phyloP scores from a whole-genome alignment of 2,888 invertebrate genomes.

The Heliconius erato region DNA sequence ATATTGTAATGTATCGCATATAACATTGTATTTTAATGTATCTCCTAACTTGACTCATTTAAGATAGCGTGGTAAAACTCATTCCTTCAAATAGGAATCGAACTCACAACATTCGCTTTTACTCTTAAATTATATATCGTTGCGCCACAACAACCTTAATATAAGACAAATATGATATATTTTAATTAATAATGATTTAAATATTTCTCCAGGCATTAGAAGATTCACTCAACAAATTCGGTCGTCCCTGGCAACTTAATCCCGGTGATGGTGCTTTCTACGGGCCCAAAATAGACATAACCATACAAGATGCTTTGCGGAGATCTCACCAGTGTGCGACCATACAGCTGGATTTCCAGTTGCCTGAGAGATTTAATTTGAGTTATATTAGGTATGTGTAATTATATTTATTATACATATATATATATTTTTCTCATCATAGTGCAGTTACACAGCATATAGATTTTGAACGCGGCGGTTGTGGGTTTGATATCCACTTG shows the following conservation, averaged over 20 bases:
- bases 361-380: slow-evolving; percentile 96
- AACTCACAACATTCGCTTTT: neutral
- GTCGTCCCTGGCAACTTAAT: slow-evolving; percentile 95
- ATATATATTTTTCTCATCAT: too few species aligned
- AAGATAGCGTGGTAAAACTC: too few species aligned
- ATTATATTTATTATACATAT: too few species aligned
- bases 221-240: slow-evolving; percentile 94
- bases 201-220: slow-evolving; percentile 88
- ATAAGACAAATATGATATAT: neutral
- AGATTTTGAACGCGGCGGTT: too few species aligned
- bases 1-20: too few species aligned
- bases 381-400: slow-evolving; percentile 87
- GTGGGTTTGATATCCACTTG: too few species aligned
- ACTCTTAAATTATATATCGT: too few species aligned
- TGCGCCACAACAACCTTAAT: too few species aligned
- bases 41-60: too few species aligned
- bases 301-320: slow-evolving; percentile 96
- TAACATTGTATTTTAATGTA: too few species aligned
- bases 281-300: slow-evolving; percentile 99
- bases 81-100: neutral
- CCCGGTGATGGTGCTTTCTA: slow-evolving; percentile 99
- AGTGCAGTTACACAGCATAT: too few species aligned
- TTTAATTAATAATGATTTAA: neutral
- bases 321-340: slow-evolving; percentile 98
- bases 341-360: slow-evolving; percentile 98